Conservation (phyloP, 2,888 invertebrate species). For the Acronicta alni region DNA sequence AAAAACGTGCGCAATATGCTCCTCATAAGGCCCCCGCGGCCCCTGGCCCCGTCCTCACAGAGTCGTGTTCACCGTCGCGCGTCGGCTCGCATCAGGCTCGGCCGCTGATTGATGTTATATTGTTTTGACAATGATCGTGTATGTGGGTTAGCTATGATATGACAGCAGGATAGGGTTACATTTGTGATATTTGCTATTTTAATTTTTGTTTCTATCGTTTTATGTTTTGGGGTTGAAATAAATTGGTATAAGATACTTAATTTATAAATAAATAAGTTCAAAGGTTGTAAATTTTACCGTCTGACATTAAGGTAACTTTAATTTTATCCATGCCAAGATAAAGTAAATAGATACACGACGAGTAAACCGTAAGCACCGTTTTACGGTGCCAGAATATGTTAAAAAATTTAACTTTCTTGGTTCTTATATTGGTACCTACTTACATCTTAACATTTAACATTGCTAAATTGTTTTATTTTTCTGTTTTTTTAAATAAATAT, state of each 20-base stretch:
- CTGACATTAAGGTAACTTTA: too few relatives aligned
- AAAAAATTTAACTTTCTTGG: too few relatives aligned
- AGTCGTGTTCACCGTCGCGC: slow-evolving; percentile 36
- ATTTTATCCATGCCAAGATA: too few relatives aligned
- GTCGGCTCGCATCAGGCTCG: slow-evolving; percentile 51
- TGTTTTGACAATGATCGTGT: slow-evolving; percentile 64
- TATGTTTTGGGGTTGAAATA: neutral
- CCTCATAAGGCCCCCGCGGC: slow-evolving; percentile 63
- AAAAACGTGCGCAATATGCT: slow-evolving; percentile 79
- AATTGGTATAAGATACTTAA: too few relatives aligned
- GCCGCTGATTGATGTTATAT: slow-evolving; percentile 67
- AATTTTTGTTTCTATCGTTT: slow-evolving; percentile 22
- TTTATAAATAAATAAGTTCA: too few relatives aligned
- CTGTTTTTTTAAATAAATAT: neutral
- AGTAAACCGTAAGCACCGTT: too few relatives aligned
- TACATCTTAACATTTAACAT: too few relatives aligned
- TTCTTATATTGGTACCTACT: too few relatives aligned
- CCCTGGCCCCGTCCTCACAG: slow-evolving; percentile 2
- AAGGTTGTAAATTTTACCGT: too few relatives aligned
- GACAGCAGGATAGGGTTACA: slow-evolving; percentile 10
- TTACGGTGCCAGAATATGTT: too few relatives aligned
- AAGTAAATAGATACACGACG: too few relatives aligned
- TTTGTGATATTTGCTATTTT: slow-evolving; percentile 17
- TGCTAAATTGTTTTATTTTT: too few relatives aligned
- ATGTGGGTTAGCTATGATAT: slow-evolving; percentile 8